Evolutionary conservation across 92 coral and sea anemone species (phyloP).

Genomic region (Palythoa grandis): DNA sequence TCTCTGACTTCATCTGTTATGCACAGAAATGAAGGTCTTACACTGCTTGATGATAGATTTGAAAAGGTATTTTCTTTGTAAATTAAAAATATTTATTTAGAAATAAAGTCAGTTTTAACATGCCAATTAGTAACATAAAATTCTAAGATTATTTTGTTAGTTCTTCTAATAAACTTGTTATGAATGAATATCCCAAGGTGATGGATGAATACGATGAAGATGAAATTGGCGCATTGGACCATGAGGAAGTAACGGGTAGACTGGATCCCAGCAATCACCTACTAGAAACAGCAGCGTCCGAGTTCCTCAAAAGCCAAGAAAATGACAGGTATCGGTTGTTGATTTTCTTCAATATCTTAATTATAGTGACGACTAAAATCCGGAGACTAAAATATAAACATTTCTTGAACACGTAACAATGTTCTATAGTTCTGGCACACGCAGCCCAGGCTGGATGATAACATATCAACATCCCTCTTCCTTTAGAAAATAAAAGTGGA

Average conservation of each 20-base stretch:
- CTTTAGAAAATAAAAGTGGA: too few species aligned
- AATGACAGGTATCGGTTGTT: conserved; percentile 64
- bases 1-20: conserved; percentile 96
- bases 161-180: too few species aligned
- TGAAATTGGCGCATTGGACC: conserved; percentile 97
- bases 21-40: conserved; percentile 91
- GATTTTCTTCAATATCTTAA: too few species aligned
- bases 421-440: too few species aligned
- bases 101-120: background rate
- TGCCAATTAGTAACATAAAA: too few species aligned
- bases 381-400: too few species aligned
- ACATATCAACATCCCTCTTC: too few species aligned
- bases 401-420: too few species aligned
- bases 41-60: conserved; percentile 92
- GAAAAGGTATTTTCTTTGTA: conserved; percentile 66
- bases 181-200: conserved; percentile 38
- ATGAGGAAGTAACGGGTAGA: conserved; percentile 87
- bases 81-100: background rate
- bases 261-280: conserved; percentile 70
- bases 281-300: conserved; percentile 73
- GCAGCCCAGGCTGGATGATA: too few species aligned
- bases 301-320: conserved; percentile 61
- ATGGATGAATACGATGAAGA: conserved; percentile 99
- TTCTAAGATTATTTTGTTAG: too few species aligned
- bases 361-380: too few species aligned